These are phyloP conservation scores for Stichopus horrens DNA, from an alignment of 53 echinoderm and acorn worm genomes.

Conservation along the genomic window DNA sequence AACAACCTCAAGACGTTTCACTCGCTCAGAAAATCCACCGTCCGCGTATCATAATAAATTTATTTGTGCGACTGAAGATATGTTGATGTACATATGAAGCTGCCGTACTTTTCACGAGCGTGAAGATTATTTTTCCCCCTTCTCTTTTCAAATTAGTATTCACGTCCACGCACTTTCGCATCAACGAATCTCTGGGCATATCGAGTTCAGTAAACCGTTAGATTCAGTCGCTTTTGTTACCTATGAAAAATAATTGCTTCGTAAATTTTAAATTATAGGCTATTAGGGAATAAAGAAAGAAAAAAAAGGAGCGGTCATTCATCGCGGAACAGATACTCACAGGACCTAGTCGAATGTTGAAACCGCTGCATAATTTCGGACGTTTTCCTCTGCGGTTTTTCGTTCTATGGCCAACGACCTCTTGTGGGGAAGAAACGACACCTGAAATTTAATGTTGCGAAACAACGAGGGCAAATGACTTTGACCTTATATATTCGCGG, in stretches of 20 bases:
- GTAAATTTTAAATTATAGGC: slow-evolving; percentile 4
- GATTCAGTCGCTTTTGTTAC: slow-evolving; percentile 30
- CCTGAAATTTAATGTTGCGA: slow-evolving; percentile 31
- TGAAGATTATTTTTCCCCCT: not conserved
- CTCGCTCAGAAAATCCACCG: too few species aligned
- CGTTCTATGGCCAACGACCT: slow-evolving; percentile 4
- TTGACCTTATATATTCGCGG: slow-evolving; percentile 24
- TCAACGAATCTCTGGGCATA: not conserved
- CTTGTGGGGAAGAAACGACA: not conserved
- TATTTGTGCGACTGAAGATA: not conserved
- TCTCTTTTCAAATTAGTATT: slow-evolving; percentile 31
- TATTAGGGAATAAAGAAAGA: not conserved
- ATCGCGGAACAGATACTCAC: not conserved
- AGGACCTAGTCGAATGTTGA: not conserved
- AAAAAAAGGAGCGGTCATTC: not conserved
- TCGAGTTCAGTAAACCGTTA: slow-evolving; percentile 38
- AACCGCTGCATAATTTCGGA: not conserved
- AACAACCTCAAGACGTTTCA: too few species aligned
- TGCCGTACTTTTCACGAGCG: slow-evolving; percentile 5
- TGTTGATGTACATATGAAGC: slow-evolving; percentile 2
- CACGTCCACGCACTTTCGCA: slow-evolving; percentile 26
- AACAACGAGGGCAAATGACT: slow-evolving; percentile 19
- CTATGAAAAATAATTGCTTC: slow-evolving; percentile 23
- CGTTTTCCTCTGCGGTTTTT: not conserved
- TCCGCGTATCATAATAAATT: too few species aligned